Evolutionary conservation across 2,888 invertebrate species (phyloP).

Genomic region (Nysson spinosus): DNA sequence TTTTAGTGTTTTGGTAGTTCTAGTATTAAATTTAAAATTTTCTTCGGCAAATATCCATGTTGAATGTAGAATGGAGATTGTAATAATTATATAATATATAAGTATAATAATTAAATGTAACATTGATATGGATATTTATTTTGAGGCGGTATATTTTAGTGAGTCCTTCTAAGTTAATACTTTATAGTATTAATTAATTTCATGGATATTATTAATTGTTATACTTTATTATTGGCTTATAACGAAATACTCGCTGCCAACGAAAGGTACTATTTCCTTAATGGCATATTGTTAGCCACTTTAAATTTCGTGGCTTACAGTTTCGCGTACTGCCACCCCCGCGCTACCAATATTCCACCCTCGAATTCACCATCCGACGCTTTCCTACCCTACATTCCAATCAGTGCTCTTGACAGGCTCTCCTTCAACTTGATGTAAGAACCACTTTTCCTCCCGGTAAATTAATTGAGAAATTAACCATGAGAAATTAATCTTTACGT

Average conservation of each 20-base stretch:
- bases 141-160: no score
- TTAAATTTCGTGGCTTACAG: conserved; percentile 68
- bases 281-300: conserved; percentile 49
- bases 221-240: no score
- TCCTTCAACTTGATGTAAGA: conserved; percentile 54
- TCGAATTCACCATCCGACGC: conserved; percentile 66
- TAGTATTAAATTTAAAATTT: no score
- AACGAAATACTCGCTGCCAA: not conserved
- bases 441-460: conserved; percentile 64
- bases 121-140: no score
- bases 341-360: conserved; percentile 54
- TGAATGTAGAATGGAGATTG: no score
- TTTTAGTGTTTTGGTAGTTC: no score
- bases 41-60: no score
- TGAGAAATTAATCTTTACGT: conserved; percentile 68
- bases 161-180: no score
- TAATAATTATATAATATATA: no score
- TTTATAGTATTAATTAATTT: no score
- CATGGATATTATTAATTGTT: no score
- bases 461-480: conserved; percentile 74
- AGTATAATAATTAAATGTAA: no score
- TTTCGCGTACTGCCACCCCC: conserved; percentile 49
- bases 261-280: conserved; percentile 18
- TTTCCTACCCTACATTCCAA: conserved; percentile 75
- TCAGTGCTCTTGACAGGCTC: conserved; percentile 73